Percentiles rank a stretch among this genome's conserved stretches.
Evolutionary conservation across 1,140 invertebrate species (phyloP).

Genomic region (Drosophila parabipectinata): DNA sequence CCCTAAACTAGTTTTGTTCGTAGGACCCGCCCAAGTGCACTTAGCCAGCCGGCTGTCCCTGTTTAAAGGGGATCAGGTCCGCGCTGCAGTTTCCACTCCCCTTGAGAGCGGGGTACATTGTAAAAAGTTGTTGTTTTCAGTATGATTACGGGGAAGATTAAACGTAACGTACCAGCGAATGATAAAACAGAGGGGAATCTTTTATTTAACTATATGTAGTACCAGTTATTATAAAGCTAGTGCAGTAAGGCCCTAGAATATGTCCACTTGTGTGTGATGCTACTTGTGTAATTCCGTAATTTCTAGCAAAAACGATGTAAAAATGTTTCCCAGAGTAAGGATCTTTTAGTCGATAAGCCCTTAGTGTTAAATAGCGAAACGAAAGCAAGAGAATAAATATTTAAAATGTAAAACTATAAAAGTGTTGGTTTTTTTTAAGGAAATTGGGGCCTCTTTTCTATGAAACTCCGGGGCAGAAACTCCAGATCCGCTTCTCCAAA

Average conservation of each 20-base stretch:
- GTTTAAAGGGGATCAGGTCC: constrained; percentile 32
- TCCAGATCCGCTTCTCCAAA: not conserved
- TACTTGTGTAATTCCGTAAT: constrained; percentile 57
- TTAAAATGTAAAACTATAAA: constrained; percentile 11
- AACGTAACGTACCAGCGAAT: constrained; percentile 5
- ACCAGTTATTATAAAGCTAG: constrained; percentile 20
- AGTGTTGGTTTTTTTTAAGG: not conserved
- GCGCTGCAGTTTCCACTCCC: constrained; percentile 39
- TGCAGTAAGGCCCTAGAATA: constrained; percentile 26
- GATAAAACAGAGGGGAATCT: constrained; percentile 5
- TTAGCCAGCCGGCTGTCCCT: constrained; percentile 24
- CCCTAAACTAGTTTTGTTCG: constrained; percentile 47
- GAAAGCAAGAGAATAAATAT: constrained; percentile 71
- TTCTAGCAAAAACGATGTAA: constrained; percentile 64
- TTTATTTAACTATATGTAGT: constrained; percentile 13
- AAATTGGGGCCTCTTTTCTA: too few relatives aligned
- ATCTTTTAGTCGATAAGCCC: constrained; percentile 41
- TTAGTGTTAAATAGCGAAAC: constrained; percentile 75
- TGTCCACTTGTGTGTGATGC: constrained; percentile 69
- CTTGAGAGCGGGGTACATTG: constrained; percentile 26
- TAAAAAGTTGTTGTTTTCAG: constrained; percentile 71
- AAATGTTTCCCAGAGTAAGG: constrained; percentile 47
- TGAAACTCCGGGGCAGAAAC: constrained; percentile 18
- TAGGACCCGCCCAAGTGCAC: constrained; percentile 44
- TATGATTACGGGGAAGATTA: constrained; percentile 8